Evolutionary conservation across 2,888 invertebrate species (phyloP), one percentile per base, ranked within the genome.

Genomic region (Tenthredo notha): DNA sequence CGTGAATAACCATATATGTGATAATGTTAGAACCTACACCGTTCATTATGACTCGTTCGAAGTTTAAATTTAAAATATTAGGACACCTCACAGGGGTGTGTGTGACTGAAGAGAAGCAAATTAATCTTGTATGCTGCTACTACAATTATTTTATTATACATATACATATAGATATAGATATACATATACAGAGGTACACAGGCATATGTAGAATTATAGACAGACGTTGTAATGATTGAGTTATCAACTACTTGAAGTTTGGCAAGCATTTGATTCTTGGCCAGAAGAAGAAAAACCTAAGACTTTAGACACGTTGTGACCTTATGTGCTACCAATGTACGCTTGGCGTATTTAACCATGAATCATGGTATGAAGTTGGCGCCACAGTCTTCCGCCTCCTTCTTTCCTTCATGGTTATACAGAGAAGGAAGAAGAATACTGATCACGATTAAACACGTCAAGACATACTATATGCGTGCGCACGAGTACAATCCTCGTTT

Each of bases 41-140:
- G 50, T 25, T 50, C 25, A 77, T 29, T 50, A 29, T 54, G 58
- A 25, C 21, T 78, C 37, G n/a, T 78, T 61, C 9, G 58, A 21
- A 47, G 18, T 21, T 29, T 65, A 25, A 1, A 47, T 47, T 47
- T 47, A 25, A 47, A 43, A 83, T 83, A 83, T 83, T 67, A 18
- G 47, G n/a, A 67, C 67, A 21, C 82, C 67, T 83, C 9, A 12
- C n/a, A 50, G n/a, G 12, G 40, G 67, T 83, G 82, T 67, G 43
- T 83, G 67, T 47, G 67, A 83, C 82, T 67, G 82, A 67, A 5
- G 29, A 47, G 18, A 67, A 47, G 67, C 43, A 33, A 47, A 83
- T 47, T 47, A 67, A 83, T 15, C 67, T 43, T 47, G 47, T 67
- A 25, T 61, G 21, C 25, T 21, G 61, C 54, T 21, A 12, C 54